Evolutionary conservation across 1,140 invertebrate species (phyloP).

Genomic region (Heliconius hermathena): DNA sequence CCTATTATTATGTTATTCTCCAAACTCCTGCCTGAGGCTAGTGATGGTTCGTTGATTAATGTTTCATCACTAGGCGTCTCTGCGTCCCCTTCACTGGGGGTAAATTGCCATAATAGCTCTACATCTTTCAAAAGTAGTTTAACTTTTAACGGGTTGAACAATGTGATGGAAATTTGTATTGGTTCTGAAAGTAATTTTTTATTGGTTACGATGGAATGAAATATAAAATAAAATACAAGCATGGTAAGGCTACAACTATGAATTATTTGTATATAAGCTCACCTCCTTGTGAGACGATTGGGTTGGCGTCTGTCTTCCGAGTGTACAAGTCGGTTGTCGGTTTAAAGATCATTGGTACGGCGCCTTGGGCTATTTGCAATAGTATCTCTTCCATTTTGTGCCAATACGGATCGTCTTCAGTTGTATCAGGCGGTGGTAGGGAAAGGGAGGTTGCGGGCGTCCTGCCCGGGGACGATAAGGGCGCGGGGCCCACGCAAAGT

Average conservation of each 20-base stretch:
- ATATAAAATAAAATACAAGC: too few species aligned
- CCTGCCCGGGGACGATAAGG: conserved; percentile 75
- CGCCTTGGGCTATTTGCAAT: conserved; percentile 86
- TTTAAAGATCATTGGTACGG: conserved; percentile 89
- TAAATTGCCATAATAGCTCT: conserved; percentile 90
- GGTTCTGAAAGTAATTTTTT: conserved; percentile 85
- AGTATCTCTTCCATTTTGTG: conserved; percentile 90
- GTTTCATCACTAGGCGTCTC: conserved; percentile 53
- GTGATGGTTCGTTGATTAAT: conserved; percentile 64
- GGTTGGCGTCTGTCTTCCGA: conserved; percentile 86
- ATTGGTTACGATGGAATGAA: too few species aligned
- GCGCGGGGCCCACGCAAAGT: conserved; percentile 82
- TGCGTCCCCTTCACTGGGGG: conserved; percentile 67
- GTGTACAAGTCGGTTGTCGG: conserved; percentile 88
- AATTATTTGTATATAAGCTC: conserved; percentile 27
- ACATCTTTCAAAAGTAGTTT: conserved; percentile 87
- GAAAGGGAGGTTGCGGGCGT: conserved; percentile 66
- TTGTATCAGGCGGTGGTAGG: conserved; percentile 36
- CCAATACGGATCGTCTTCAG: conserved; percentile 82
- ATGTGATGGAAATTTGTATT: conserved; percentile 88
- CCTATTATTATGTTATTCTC: conserved; percentile 70
- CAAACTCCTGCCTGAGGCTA: conserved; percentile 61
- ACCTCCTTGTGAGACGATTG: conserved; percentile 88
- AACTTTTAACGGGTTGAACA: conserved; percentile 92
- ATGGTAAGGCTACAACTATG: not conserved